phyloP scores from a whole-genome alignment of 2,888 invertebrate genomes.

The Stenodera caucasica region DNA sequence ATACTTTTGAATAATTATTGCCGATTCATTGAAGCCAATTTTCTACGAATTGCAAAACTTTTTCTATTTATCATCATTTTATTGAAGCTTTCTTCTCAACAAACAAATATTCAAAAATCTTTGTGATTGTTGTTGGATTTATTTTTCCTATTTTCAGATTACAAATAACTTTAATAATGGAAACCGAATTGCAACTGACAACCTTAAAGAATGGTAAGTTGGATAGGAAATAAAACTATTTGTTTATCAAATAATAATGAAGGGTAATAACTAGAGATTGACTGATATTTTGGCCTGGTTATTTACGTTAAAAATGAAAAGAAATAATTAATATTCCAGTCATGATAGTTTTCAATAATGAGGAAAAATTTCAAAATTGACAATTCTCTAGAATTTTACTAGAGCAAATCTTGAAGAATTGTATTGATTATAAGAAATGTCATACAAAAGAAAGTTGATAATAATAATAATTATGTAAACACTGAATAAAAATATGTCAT shows the following conservation, averaged over 20 bases:
- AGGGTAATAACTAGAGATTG: not conserved
- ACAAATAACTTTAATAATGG: not conserved
- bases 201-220: not conserved
- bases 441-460: not conserved
- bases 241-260: not conserved
- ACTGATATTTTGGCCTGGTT: conserved; percentile 1
- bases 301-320: not conserved
- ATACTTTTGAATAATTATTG: not conserved
- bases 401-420: not conserved
- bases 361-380: too few species aligned
- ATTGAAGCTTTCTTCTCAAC: too few species aligned
- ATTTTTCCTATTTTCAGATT: not conserved
- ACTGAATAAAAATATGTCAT: not conserved
- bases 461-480: conserved; percentile 1
- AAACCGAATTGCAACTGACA: not conserved
- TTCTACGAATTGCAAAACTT: too few species aligned
- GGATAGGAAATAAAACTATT: not conserved
- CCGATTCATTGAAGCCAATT: not conserved
- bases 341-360: too few species aligned
- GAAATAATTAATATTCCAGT: too few species aligned
- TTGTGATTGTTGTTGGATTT: too few species aligned
- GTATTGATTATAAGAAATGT: not conserved
- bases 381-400: not conserved
- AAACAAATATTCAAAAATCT: too few species aligned
- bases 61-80: too few species aligned